Evolutionary conservation across 1,140 invertebrate genomes (phyloP).

Genomic region (Bombus soroeensis): DNA sequence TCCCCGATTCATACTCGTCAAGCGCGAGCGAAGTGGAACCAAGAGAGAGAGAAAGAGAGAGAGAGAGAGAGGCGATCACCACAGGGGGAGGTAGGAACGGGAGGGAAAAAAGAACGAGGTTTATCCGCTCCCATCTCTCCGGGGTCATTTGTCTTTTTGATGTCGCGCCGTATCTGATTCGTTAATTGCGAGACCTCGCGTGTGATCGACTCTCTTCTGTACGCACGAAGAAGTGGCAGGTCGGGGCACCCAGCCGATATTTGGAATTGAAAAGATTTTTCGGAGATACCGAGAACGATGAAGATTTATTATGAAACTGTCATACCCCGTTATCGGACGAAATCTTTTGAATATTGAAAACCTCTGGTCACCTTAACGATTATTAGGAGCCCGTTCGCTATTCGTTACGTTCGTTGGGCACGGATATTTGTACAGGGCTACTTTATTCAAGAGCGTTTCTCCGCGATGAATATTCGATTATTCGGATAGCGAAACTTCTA

Average conservation of each 20-base stretch:
- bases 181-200: constrained; percentile 73
- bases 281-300: constrained; percentile 38
- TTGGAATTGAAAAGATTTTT: constrained; percentile 57
- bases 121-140: constrained; percentile 68
- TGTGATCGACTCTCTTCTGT: constrained; percentile 64
- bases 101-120: constrained; percentile 61
- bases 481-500: background rate
- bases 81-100: background rate
- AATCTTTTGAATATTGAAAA: constrained; percentile 28
- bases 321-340: constrained; percentile 14
- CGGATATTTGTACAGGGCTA: background rate
- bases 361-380: constrained; percentile 6
- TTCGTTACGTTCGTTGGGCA: background rate
- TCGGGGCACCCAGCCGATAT: constrained; percentile 39
- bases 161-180: constrained; percentile 73
- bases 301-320: constrained; percentile 51
- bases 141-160: constrained; percentile 74
- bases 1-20: constrained; percentile 76
- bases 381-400: background rate
- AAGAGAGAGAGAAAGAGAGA: constrained; percentile 34
- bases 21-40: constrained; percentile 57
- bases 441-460: background rate
- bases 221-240: constrained; percentile 25
- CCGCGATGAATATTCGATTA: background rate
- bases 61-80: background rate